Percentiles rank a stretch among this genome's conserved stretches.
These are phyloP conservation scores for Podabrus alpinus DNA, from an alignment of 2,888 invertebrate species.

Conservation along the genomic window DNA sequence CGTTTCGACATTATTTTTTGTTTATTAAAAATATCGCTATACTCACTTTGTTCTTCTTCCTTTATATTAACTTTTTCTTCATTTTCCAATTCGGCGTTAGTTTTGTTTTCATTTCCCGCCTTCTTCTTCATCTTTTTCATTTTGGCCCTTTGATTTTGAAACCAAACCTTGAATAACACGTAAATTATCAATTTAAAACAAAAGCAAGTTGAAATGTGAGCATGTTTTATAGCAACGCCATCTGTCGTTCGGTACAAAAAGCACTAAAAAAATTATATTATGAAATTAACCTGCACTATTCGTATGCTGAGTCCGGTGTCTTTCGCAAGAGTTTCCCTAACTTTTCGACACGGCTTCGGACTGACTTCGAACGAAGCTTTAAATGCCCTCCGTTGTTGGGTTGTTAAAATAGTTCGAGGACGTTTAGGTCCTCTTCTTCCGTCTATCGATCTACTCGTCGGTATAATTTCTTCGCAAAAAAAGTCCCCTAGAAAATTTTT, in stretches of 20 bases:
- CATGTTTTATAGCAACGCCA: background rate
- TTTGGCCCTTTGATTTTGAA: constrained; percentile 69
- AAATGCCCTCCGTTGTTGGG: constrained; percentile 80
- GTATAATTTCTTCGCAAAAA: constrained; percentile 64
- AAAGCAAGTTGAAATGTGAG: background rate
- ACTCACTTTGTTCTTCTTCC: constrained; percentile 64
- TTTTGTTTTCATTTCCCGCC: constrained; percentile 62
- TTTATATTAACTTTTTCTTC: constrained; percentile 62
- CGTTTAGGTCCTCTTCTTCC: constrained; percentile 78
- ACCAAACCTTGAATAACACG: constrained; percentile 60
- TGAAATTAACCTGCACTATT: constrained; percentile 74
- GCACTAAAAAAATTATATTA: background rate
- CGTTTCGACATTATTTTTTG: background rate
- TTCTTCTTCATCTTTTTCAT: constrained; percentile 71
- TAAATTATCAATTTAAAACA: constrained; percentile 1
- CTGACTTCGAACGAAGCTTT: constrained; percentile 85
- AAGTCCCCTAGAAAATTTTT: constrained; percentile 51
- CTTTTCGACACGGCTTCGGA: constrained; percentile 82
- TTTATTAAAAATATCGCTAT: background rate
- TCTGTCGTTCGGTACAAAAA: background rate
- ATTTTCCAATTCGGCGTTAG: constrained; percentile 56
- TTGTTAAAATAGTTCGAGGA: constrained; percentile 82
- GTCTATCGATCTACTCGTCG: constrained; percentile 62
- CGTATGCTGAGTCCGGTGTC: constrained; percentile 83
- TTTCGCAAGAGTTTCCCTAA: constrained; percentile 79